phyloP scores from a whole-genome alignment of 2,113 vertebrate species.

The Cottus gobio region DNA sequence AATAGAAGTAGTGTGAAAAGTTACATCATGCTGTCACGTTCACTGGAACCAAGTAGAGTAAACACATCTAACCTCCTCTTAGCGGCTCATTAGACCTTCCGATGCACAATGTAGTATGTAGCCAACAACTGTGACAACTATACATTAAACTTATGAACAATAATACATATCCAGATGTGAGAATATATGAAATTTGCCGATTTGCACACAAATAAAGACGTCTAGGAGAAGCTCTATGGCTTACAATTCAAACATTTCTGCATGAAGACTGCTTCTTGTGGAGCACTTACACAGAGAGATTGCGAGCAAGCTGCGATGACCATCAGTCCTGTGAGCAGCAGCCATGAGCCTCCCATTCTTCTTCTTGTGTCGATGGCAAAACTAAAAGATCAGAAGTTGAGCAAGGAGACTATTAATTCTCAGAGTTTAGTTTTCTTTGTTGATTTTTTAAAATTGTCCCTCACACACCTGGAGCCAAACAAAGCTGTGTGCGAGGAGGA shows the following conservation, averaged over 20 bases:
- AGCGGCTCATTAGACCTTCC: background rate
- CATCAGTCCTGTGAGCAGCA: slow-evolving; percentile 39
- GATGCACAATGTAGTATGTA: background rate
- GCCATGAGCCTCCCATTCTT: slow-evolving; percentile 40
- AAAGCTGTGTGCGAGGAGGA: background rate
- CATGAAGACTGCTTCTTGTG: background rate
- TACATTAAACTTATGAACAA: background rate
- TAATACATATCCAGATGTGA: background rate
- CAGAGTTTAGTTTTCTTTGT: background rate
- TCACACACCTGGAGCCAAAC: slow-evolving; percentile 16
- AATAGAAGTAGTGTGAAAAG: background rate
- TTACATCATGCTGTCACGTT: background rate
- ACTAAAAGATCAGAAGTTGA: background rate
- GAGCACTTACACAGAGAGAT: slow-evolving; percentile 54
- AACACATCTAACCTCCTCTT: background rate
- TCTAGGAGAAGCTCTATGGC: too few species aligned
- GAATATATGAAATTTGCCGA: background rate
- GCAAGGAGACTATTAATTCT: background rate
- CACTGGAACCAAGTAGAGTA: background rate
- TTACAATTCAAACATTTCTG: background rate
- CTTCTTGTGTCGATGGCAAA: background rate
- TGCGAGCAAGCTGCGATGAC: slow-evolving; percentile 23
- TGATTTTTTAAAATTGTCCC: background rate
- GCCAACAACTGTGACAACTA: background rate
- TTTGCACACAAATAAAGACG: background rate